Percentiles rank a stretch among this genome's conserved stretches.
phyloP scores from a whole-genome alignment of 2,797 vertebrate species.

The Acrossocheilus fasciatus region DNA sequence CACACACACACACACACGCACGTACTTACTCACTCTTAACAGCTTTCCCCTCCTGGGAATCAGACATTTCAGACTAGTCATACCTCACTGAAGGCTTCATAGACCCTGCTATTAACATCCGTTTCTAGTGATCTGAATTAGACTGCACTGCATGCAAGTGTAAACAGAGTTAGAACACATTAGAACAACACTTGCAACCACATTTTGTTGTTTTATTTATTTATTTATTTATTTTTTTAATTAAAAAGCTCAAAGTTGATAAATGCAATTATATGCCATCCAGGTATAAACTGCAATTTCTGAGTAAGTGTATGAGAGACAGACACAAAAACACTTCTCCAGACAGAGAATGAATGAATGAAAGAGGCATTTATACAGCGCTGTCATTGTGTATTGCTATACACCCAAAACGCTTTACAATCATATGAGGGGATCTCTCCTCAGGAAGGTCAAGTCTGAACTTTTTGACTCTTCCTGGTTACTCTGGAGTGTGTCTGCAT shows the following conservation, averaged over 20 bases:
- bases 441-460: slow-evolving; percentile 33
- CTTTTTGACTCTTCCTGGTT: slow-evolving; percentile 32
- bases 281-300: not conserved
- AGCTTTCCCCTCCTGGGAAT: not conserved
- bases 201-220: not conserved
- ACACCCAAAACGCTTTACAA: not conserved
- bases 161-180: not conserved
- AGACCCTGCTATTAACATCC: not conserved
- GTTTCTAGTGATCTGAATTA: not conserved
- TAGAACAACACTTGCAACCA: not conserved
- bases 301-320: not conserved
- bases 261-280: not conserved
- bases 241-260: not conserved
- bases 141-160: not conserved
- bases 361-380: not conserved
- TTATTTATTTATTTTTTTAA: not conserved
- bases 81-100: slow-evolving; percentile 9
- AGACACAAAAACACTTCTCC: slow-evolving; percentile 31
- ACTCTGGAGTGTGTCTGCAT: not conserved
- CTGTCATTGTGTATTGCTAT: not conserved
- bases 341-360: slow-evolving; percentile 26
- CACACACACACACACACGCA: not conserved
- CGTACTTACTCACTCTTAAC: not conserved
- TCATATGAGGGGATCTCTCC: slow-evolving; percentile 8
- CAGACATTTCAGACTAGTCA: slow-evolving; percentile 28